These are phyloP conservation scores for Acrocephalus kingi DNA, from an alignment of 2,113 vertebrate genomes.

Conservation along the genomic window DNA sequence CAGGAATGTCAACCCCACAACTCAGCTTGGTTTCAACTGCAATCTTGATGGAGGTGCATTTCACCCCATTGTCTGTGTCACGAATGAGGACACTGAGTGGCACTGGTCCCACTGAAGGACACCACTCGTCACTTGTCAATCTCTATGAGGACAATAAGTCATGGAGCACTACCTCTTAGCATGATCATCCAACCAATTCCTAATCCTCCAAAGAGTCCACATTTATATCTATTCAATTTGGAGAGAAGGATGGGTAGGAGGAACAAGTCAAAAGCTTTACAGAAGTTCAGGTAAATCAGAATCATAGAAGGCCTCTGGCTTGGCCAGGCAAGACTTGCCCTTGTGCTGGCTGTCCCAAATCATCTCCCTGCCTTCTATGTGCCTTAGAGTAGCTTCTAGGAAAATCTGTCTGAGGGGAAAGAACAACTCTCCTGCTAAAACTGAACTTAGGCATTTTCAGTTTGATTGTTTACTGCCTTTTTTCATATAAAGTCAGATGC, in stretches of 20 bases:
- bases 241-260: background rate
- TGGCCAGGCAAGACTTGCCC: background rate
- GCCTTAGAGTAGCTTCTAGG: background rate
- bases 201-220: background rate
- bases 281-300: background rate
- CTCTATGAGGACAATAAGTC: background rate
- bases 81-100: accelerated
- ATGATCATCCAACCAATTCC: background rate
- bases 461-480: background rate
- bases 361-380: background rate
- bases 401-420: background rate
- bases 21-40: background rate
- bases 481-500: background rate
- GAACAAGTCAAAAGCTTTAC: background rate
- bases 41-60: background rate
- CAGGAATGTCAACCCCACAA: too few species aligned
- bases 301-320: background rate
- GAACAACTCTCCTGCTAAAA: background rate
- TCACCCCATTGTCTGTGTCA: background rate
- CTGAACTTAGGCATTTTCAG: background rate
- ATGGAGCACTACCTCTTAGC: background rate
- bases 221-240: background rate
- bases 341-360: background rate
- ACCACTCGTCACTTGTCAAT: background rate
- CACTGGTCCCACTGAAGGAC: background rate